A percentile compares a stretch with the other conserved stretches of the same genome.
Evolutionary conservation across 2,888 invertebrate genomes (phyloP).

Genomic region (Zelleria hepariella): DNA sequence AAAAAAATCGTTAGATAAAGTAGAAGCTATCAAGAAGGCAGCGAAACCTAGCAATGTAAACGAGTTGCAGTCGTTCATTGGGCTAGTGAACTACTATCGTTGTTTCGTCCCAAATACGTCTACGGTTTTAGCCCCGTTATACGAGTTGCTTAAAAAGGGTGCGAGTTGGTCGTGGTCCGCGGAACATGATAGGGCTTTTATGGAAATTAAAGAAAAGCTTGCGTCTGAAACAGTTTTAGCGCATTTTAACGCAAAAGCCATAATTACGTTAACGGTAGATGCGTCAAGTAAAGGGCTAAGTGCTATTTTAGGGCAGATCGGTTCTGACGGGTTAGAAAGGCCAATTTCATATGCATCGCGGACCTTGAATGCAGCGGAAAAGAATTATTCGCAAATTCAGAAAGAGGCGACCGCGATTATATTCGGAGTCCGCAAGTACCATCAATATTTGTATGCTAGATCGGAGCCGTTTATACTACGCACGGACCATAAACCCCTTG

Average conservation of each 20-base stretch:
- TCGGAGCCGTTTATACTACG: constrained; percentile 17
- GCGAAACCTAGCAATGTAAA: constrained; percentile 1
- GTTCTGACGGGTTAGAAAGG: neutral
- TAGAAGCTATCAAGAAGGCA: neutral
- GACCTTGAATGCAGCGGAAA: constrained; percentile 16
- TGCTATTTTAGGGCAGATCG: neutral
- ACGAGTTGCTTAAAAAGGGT: constrained; percentile 2
- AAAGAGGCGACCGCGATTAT: constrained; percentile 23
- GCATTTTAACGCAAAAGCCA: neutral
- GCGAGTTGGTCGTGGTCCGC: neutral
- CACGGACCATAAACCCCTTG: constrained; percentile 21
- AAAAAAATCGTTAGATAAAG: neutral
- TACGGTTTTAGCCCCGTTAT: neutral
- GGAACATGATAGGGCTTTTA: neutral
- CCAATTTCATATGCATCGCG: constrained; percentile 15
- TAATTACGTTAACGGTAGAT: constrained; percentile 2
- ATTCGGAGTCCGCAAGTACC: constrained; percentile 17
- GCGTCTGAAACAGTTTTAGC: neutral
- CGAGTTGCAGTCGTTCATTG: constrained; percentile 3
- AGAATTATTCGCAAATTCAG: constrained; percentile 20
- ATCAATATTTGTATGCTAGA: constrained; percentile 21
- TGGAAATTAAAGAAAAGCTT: neutral
- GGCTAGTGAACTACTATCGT: constrained; percentile 1
- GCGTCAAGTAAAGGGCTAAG: neutral
- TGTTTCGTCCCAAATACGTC: constrained; percentile 1